Conservation (phyloP, 2,797 vertebrate species). For the Ctenopoma kingsleyae region DNA sequence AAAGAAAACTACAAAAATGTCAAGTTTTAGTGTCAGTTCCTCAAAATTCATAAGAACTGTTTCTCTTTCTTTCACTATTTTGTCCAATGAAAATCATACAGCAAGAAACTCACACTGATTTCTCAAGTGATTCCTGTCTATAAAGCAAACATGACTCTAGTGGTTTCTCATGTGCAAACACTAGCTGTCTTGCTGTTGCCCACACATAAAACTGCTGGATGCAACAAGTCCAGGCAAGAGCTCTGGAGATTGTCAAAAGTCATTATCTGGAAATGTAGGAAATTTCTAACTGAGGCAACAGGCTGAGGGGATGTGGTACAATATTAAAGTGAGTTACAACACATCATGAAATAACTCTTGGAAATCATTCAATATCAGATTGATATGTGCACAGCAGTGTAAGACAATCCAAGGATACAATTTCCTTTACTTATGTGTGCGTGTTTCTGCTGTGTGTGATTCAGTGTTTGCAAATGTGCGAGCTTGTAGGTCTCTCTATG, state of each 20-base stretch:
- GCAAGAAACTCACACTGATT: constrained; percentile 18
- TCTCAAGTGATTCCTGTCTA: constrained; percentile 38
- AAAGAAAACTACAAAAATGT: neutral
- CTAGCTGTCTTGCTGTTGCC: constrained; percentile 3
- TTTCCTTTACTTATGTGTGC: constrained; percentile 19
- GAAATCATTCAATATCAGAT: neutral
- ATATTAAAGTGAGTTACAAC: constrained; percentile 3
- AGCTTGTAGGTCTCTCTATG: constrained; percentile 59
- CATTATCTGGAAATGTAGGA: constrained; percentile 3
- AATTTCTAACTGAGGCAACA: constrained; percentile 27
- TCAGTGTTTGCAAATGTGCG: constrained; percentile 54
- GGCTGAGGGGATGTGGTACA: constrained; percentile 1
- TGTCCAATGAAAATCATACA: constrained; percentile 2
- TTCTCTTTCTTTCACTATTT: constrained; percentile 6
- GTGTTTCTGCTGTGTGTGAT: constrained; percentile 11
- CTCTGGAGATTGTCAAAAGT: constrained; percentile 20
- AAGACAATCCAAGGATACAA: constrained; percentile 38
- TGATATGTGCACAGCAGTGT: constrained; percentile 31
- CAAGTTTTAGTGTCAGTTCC: constrained; percentile 3
- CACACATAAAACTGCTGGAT: constrained; percentile 24
- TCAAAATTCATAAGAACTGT: neutral
- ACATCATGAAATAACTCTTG: constrained; percentile 26
- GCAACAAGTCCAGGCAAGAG: constrained; percentile 26
- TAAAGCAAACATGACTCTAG: constrained; percentile 6
- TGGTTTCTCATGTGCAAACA: constrained; percentile 13